Base-by-base conservation (phyloP, 2,888 invertebrate genomes). In the Spodoptera exigua region DNA sequence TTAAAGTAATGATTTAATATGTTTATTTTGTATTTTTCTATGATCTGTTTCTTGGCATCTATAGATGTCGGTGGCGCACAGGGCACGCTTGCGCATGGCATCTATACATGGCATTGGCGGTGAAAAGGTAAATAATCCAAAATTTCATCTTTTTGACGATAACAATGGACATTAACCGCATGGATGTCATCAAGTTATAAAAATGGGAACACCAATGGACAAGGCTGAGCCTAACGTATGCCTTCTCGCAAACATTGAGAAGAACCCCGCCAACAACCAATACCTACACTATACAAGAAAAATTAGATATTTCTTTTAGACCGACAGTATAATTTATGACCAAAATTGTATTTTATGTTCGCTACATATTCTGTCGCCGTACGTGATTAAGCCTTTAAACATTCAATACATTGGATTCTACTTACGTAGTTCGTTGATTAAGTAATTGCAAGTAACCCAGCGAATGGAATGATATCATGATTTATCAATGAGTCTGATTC, bases 221-320 rank as follows among this genome's bases (percentile, higher is more conserved):
- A 61, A 52, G 2, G 85, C 75, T 0, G 77, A 82, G 43, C 79
- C 80, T 7, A 78, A 88, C 61, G 60, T 58, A 61, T 74, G 79
- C 34, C 36, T 84, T 3, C 46, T 88, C 2, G 54, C 76, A 0
- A 82, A 86, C 12, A 65, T 85, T 3, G 46, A 64, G 45, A 84
- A 80, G 46, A 79, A 87, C 27, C 86, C 87, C 1, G 78, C 61
- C 1, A 85, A 85, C 64, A 88, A 85, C 53, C 5, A 2, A 0
- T 88, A 87, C 51, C 55, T 75, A 3, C 60, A 88, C 0, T 87
- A 36, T 59, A 88, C 88, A 1, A 87, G 87, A 87, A n/a, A n/a
- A n/a, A n/a, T n/a, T 84, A 72, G 58, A 16, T 11, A 10, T 5
- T 12, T 21, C 10, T 13, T n/a, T n/a, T n/a, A n/a, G n/a, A n/a